Conservation (phyloP, 2,113 vertebrate species). For the Cinclus cinclus region DNA sequence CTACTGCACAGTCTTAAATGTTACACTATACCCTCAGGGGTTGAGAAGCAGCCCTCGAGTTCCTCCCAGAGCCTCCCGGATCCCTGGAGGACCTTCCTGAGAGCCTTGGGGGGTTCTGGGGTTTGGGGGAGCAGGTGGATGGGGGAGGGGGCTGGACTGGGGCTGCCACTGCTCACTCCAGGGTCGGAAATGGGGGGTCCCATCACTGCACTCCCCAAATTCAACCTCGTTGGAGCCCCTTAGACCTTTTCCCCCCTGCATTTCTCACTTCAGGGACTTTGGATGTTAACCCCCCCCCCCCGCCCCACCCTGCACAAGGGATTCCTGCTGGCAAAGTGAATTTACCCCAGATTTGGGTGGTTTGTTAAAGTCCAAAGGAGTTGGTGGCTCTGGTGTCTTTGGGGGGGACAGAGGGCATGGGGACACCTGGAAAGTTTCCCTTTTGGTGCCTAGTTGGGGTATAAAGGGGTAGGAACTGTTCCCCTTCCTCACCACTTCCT, state of each 20-base stretch:
- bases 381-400: neutral
- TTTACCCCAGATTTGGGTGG: neutral
- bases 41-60: too few species aligned
- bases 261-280: neutral
- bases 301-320: neutral
- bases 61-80: too few species aligned
- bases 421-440: neutral
- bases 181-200: too few species aligned
- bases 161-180: too few species aligned
- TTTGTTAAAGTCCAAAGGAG: neutral
- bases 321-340: neutral
- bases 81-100: too few species aligned
- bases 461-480: neutral
- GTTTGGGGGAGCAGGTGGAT: too few species aligned
- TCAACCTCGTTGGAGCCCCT: neutral
- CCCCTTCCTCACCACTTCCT: too few species aligned
- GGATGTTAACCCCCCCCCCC: neutral
- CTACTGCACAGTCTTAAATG: too few species aligned
- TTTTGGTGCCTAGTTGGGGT: neutral
- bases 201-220: neutral
- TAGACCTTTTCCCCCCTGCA: accelerated
- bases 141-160: too few species aligned
- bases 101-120: too few species aligned
- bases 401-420: neutral
- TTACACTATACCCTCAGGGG: too few species aligned